These are phyloP conservation scores for Pristionchus maxplancki DNA, from an alignment of 2,888 invertebrate genomes.

Conservation along the genomic window DNA sequence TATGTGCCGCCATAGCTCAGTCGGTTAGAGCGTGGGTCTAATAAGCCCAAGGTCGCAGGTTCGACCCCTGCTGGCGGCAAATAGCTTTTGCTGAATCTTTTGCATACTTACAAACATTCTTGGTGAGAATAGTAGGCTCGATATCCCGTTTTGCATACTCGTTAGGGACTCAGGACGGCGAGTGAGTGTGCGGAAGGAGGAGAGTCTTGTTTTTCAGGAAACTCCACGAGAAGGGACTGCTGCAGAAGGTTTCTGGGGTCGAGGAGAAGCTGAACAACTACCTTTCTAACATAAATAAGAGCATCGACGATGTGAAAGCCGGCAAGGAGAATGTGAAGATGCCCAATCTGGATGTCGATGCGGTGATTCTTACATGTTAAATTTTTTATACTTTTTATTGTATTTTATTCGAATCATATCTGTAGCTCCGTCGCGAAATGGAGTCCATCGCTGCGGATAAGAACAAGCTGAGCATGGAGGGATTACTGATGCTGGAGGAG, in stretches of 20 bases:
- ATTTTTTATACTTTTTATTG: neutral
- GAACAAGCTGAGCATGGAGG: slow-evolving; percentile 77
- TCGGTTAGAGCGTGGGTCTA: slow-evolving; percentile 59
- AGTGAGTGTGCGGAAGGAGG: neutral
- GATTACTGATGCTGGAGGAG: slow-evolving; percentile 75
- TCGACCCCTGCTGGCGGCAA: slow-evolving; percentile 55
- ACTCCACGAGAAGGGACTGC: slow-evolving; percentile 75
- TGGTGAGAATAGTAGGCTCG: neutral
- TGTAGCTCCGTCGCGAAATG: slow-evolving; percentile 75
- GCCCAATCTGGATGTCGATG: slow-evolving; percentile 73
- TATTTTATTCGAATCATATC: neutral
- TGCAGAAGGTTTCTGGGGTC: slow-evolving; percentile 71
- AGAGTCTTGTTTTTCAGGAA: slow-evolving; percentile 62
- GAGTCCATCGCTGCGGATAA: slow-evolving; percentile 76
- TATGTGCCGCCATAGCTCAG: slow-evolving; percentile 56
- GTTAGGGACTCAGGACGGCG: neutral
- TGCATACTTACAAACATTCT: neutral
- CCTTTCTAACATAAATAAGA: slow-evolving; percentile 68
- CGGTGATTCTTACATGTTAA: slow-evolving; percentile 58
- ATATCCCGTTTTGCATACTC: neutral
- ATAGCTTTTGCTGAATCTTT: slow-evolving; percentile 34
- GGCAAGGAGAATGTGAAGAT: slow-evolving; percentile 71
- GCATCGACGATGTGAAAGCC: slow-evolving; percentile 73
- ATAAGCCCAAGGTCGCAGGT: slow-evolving; percentile 60
- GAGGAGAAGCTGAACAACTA: slow-evolving; percentile 71